Evolutionary conservation across 2,113 vertebrate species (phyloP).

Genomic region (Gallinago media): DNA sequence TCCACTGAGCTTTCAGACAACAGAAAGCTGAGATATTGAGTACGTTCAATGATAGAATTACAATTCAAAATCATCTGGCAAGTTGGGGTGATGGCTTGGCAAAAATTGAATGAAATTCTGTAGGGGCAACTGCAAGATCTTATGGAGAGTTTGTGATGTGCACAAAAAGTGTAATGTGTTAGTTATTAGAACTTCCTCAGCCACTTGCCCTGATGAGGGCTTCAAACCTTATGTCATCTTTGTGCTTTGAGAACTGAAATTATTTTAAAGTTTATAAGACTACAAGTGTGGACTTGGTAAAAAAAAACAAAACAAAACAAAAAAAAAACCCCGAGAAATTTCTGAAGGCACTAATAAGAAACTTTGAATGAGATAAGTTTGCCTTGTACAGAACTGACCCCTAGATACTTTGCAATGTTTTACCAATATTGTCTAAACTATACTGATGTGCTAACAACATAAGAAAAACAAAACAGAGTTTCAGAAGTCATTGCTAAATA

Average conservation of each 20-base stretch:
- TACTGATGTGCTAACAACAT: background rate
- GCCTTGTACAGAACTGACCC: background rate
- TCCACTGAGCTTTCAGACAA: background rate
- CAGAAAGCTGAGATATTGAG: background rate
- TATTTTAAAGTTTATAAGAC: background rate
- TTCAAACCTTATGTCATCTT: background rate
- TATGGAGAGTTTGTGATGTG: background rate
- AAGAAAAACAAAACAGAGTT: background rate
- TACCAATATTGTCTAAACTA: background rate
- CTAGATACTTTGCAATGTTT: background rate
- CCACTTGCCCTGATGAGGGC: background rate
- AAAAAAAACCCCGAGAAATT: no score
- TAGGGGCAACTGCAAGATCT: background rate
- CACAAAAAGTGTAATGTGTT: fast-evolving
- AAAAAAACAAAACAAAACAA: background rate
- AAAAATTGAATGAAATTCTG: background rate
- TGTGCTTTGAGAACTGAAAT: slow-evolving; percentile 3
- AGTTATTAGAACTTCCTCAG: background rate
- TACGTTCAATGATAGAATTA: background rate
- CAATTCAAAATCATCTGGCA: background rate
- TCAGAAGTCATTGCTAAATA: background rate
- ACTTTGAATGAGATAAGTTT: background rate
- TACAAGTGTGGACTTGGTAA: background rate
- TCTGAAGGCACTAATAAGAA: background rate
- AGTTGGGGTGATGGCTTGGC: background rate